Conservation (phyloP, 2,113 vertebrate species). For the Abramis brama region DNA sequence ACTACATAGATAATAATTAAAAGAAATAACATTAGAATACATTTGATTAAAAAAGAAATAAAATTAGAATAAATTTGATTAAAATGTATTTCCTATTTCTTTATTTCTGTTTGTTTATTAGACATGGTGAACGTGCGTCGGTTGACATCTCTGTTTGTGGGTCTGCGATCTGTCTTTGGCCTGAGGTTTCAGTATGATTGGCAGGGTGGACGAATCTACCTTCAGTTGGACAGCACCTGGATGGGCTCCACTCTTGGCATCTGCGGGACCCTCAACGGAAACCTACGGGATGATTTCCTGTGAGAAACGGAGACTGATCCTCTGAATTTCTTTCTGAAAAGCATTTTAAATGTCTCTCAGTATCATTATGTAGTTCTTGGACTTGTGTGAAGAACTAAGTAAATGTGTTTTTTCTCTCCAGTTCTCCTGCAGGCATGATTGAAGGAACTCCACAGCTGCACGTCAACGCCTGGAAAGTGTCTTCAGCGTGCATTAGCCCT, state of each 20-base stretch:
- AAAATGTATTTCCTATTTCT: neutral
- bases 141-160: constrained; percentile 90
- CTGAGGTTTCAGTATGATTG: constrained; percentile 88
- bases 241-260: constrained; percentile 88
- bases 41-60: neutral
- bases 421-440: constrained; percentile 96
- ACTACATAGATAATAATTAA: neutral
- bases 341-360: neutral
- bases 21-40: neutral
- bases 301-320: constrained; percentile 68
- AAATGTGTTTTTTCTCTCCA: constrained; percentile 59
- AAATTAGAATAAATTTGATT: neutral
- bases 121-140: constrained; percentile 84
- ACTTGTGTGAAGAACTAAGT: constrained; percentile 19
- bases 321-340: neutral
- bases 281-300: constrained; percentile 98
- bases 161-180: constrained; percentile 87
- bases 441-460: constrained; percentile 97
- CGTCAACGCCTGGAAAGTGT: constrained; percentile 94
- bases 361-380: neutral
- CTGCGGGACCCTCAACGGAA: constrained; percentile 96
- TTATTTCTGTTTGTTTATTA: constrained; percentile 59
- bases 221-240: constrained; percentile 87
- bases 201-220: constrained; percentile 87
- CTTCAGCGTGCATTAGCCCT: constrained; percentile 89